Evolutionary conservation across 2,113 vertebrate genomes (phyloP), one percentile per base, ranked within the genome.

Genomic region (Tetrax tetrax): DNA sequence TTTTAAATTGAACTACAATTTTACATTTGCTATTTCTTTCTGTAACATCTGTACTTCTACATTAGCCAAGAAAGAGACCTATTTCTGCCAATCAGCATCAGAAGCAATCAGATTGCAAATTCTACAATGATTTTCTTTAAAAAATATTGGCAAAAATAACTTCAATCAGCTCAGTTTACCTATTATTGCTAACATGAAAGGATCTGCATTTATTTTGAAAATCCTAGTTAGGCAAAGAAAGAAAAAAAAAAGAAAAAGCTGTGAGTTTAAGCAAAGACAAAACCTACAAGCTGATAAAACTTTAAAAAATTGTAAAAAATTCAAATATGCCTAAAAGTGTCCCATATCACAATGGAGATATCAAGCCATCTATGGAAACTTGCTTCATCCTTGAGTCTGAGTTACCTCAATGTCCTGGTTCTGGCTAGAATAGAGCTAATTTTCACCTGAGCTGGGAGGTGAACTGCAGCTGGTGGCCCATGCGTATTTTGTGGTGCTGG

Each of bases 191-290:
- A 96, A 63, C 35, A 80, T 38, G 29, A 90, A 86, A 85, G 12
- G 37, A 68, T 54, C 53, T 38, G 60, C 47, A 87, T 85, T 91
- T 57, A 79, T 72, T 93, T 93, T 72, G 37, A 97, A 91, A 96
- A 94, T 75, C 43, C 37, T 35, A 10, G 23, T 18, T 21, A 19
- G 27, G 27, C 37, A 91, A 80, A 89, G 14, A 43, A 66, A 38
- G 2, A 18, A 51, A 82, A 15, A 38, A 45, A 57, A 59, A 53
- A 53, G 37, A 50, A 79, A 84, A n/a, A 9, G 24, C 27, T 61
- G 22, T 22, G 24, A 72, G 37, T 72, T 89, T 50, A 76, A 89
- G 47, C 64, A 94, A 60, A 89, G 16, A 87, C 29, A 56, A 85
- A 91, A 59, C 47, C 33, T 74, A 10, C 12, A 75, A 60, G 16